Evolutionary conservation across 2,888 invertebrate species (phyloP).

Genomic region (Blera fallax): DNA sequence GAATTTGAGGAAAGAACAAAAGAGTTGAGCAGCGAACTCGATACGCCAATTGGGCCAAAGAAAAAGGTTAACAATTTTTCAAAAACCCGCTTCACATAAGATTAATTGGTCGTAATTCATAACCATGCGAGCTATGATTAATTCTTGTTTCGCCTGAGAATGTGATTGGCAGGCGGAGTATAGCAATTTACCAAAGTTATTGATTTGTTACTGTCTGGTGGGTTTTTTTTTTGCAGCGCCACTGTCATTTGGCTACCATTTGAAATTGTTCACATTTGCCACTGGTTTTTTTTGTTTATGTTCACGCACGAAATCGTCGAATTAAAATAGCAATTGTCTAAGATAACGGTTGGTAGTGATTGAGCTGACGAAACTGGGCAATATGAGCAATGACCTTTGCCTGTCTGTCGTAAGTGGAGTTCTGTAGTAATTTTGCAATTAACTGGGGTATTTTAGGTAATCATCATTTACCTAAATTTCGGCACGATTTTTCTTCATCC

Average conservation of each 20-base stretch:
- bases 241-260: neutral
- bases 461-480: too few relatives aligned
- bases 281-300: slow-evolving; percentile 10
- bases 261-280: slow-evolving; percentile 6
- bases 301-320: slow-evolving; percentile 12
- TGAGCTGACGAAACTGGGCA: neutral
- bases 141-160: neutral
- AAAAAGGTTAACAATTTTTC: neutral
- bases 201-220: neutral
- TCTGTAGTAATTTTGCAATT: neutral
- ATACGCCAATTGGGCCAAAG: neutral
- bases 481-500: too few relatives aligned
- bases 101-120: slow-evolving; percentile 43
- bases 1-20: slow-evolving; percentile 20
- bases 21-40: slow-evolving; percentile 48
- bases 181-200: slow-evolving; percentile 6
- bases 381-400: slow-evolving; percentile 17
- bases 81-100: neutral
- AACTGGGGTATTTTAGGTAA: neutral
- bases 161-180: slow-evolving; percentile 35
- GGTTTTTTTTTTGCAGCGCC: slow-evolving; percentile 2
- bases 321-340: neutral
- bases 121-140: slow-evolving; percentile 3
- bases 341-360: neutral
- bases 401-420: neutral